phyloP scores from a whole-genome alignment of 2,113 vertebrate genomes.

The Gymnorhina tibicen region DNA sequence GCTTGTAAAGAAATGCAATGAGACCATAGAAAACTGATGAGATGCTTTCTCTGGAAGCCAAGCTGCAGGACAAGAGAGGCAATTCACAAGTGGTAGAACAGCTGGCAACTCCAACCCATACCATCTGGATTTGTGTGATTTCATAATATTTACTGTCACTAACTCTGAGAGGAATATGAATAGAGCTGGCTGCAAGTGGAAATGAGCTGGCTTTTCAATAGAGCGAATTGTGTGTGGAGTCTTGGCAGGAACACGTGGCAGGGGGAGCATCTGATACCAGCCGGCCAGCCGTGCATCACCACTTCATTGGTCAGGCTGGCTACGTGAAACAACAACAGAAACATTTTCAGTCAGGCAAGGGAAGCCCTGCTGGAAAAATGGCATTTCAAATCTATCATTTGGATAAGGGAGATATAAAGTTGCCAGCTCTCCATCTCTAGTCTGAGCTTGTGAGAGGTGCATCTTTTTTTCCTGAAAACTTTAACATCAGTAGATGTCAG shows the following conservation, averaged over 20 bases:
- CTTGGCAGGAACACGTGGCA: constrained; percentile 15
- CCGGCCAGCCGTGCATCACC: not conserved
- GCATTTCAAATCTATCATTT: not conserved
- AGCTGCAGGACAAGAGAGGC: constrained; percentile 43
- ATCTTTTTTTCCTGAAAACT: not conserved
- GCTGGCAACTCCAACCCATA: constrained; percentile 34
- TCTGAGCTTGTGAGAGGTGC: not conserved
- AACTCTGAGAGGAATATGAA: constrained; percentile 51
- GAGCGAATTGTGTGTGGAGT: not conserved
- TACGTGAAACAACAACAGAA: not conserved
- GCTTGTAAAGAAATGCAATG: constrained; percentile 8
- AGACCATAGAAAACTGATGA: not conserved
- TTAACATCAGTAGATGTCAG: not conserved
- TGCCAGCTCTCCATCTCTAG: not conserved
- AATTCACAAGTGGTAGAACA: constrained; percentile 15
- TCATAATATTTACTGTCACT: constrained; percentile 54
- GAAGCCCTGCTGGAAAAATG: constrained; percentile 13
- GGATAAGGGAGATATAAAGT: not conserved
- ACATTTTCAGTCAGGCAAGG: not conserved
- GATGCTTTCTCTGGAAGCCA: constrained; percentile 11
- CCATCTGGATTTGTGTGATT: constrained; percentile 53
- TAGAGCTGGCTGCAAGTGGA: constrained; percentile 43
- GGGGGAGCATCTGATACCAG: constrained; percentile 6
- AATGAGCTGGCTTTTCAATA: constrained; percentile 31
- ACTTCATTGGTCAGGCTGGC: constrained; percentile 10